phyloP scores from a whole-genome alignment of 1,140 invertebrate genomes.

The Heliconius congener region DNA sequence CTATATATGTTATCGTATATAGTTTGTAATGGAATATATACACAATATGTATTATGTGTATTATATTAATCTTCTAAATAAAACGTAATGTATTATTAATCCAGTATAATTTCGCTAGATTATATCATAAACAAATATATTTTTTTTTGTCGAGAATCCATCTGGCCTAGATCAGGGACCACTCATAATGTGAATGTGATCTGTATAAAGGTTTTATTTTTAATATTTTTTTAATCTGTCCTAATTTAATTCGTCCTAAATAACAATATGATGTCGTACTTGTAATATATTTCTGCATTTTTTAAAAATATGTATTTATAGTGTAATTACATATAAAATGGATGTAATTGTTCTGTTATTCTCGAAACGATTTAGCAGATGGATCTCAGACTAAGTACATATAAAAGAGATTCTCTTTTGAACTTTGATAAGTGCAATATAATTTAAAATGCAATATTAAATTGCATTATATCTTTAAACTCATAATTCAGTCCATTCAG shows the following conservation, averaged over 20 bases:
- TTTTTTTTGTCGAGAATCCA: too few species aligned
- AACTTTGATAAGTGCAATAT: neutral
- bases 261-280: too few species aligned
- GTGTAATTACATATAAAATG: neutral
- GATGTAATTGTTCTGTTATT: neutral
- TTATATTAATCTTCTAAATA: neutral
- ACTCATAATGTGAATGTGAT: too few species aligned
- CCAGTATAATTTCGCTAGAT: too few species aligned
- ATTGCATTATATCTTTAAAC: neutral
- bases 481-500: neutral
- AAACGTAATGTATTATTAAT: neutral
- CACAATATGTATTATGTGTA: neutral
- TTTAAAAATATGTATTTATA: neutral
- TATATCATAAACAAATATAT: too few species aligned
- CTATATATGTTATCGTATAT: neutral
- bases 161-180: too few species aligned
- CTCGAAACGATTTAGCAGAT: neutral
- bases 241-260: too few species aligned
- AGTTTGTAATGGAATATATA: too few species aligned
- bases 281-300: too few species aligned
- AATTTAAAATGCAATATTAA: neutral
- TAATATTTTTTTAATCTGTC: too few species aligned
- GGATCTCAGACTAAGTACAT: neutral
- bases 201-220: too few species aligned
- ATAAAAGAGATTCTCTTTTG: neutral